Evolutionary conservation across 2,113 vertebrate species (phyloP).

Genomic region (Megaleporinus macrocephalus): DNA sequence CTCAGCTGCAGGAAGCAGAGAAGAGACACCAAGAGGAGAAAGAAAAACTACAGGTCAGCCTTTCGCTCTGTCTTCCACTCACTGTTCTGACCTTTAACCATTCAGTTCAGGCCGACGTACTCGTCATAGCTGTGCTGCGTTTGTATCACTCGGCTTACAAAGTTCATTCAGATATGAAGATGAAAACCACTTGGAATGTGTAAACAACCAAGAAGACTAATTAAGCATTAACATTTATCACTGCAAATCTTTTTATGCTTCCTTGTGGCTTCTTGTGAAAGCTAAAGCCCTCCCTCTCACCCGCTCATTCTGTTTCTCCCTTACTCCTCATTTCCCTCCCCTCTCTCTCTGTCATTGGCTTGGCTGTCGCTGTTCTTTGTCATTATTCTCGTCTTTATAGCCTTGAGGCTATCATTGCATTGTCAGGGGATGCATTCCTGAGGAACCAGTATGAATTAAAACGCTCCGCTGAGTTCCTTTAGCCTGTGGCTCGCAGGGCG

Average conservation of each 20-base stretch:
- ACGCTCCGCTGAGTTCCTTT: background rate
- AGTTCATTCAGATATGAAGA: too few relatives aligned
- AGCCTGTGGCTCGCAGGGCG: background rate
- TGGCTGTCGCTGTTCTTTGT: background rate
- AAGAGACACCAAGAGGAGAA: constrained; percentile 83
- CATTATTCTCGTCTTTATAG: background rate
- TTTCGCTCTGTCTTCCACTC: background rate
- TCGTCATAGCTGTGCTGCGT: too few relatives aligned
- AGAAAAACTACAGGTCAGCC: constrained; percentile 81
- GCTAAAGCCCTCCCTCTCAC: background rate
- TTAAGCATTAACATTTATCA: too few relatives aligned
- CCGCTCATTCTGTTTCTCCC: background rate
- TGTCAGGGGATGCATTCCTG: constrained; percentile 3
- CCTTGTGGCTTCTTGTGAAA: too few relatives aligned
- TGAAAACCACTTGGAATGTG: too few relatives aligned
- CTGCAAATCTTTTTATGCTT: too few relatives aligned
- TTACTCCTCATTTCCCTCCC: background rate
- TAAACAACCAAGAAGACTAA: too few relatives aligned
- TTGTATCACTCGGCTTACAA: too few relatives aligned
- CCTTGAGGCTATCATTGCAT: background rate
- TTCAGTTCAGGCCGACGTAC: background rate
- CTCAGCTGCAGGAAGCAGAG: constrained; percentile 83
- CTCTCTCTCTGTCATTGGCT: background rate
- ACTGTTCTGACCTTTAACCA: background rate
- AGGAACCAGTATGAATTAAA: constrained; percentile 21